phyloP scores from a whole-genome alignment of 2,113 vertebrate species.

The Haplochromis vanheusdeni region DNA sequence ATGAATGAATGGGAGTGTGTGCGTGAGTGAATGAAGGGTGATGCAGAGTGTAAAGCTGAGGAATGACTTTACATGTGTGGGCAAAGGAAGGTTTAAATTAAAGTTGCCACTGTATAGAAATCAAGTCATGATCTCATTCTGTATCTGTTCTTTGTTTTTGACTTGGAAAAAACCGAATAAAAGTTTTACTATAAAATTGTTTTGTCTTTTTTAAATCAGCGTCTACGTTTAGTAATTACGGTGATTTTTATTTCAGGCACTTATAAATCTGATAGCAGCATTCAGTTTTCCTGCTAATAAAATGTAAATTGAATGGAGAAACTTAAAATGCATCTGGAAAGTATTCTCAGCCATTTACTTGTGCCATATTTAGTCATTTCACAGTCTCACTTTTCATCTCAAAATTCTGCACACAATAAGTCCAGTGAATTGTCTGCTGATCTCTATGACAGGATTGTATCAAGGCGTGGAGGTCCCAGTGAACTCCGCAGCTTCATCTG shows the following conservation, averaged over 20 bases:
- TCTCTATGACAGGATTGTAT: not conserved
- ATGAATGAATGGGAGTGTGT: conserved; percentile 1
- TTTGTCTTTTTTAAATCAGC: not conserved
- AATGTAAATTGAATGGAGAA: not conserved
- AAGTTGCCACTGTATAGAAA: conserved; percentile 74
- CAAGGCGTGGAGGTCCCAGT: not conserved
- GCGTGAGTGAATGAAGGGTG: conserved; percentile 13
- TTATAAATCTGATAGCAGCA: not conserved
- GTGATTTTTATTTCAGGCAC: not conserved
- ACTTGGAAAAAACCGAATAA: conserved; percentile 72
- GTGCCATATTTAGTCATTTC: not conserved
- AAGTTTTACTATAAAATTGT: conserved; percentile 69
- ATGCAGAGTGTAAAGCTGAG: conserved; percentile 62
- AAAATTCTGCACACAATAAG: not conserved
- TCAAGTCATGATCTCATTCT: conserved; percentile 67
- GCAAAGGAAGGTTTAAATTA: conserved; percentile 69
- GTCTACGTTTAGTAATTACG: accelerated
- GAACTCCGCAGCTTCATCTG: not conserved
- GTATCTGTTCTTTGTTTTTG: conserved; percentile 73
- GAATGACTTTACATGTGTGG: conserved; percentile 27
- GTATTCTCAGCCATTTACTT: not conserved
- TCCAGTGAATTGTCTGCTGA: not conserved
- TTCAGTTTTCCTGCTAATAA: not conserved
- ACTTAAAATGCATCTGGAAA: not conserved
- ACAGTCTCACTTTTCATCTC: not conserved